A percentile compares a stretch with the other conserved stretches of the same genome.
These are phyloP conservation scores for Alectura lathami DNA, from an alignment of 2,113 vertebrate species.

Conservation along the genomic window DNA sequence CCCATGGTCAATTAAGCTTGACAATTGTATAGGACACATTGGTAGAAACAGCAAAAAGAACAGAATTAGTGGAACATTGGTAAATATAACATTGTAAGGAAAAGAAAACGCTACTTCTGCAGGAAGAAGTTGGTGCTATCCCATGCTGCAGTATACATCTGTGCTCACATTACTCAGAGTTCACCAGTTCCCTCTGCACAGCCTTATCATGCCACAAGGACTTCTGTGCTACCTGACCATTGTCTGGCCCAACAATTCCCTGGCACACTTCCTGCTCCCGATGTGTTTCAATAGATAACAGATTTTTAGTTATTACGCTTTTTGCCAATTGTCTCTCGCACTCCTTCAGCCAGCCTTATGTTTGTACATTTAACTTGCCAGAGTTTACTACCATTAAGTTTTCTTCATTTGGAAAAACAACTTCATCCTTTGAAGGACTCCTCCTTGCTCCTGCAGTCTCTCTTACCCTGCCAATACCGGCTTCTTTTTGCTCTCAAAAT, in stretches of 20 bases:
- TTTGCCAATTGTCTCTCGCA: not conserved
- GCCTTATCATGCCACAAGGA: not conserved
- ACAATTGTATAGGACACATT: not conserved
- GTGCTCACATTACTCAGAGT: not conserved
- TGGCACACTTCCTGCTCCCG: not conserved
- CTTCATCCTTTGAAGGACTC: not conserved
- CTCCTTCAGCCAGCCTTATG: not conserved
- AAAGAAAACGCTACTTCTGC: accelerated
- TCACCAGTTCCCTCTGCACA: not conserved
- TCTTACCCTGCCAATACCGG: not conserved
- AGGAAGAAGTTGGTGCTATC: not conserved
- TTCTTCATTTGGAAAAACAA: not conserved
- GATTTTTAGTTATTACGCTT: not conserved
- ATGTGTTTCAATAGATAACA: not conserved
- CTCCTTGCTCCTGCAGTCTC: not conserved
- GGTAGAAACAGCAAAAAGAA: not conserved
- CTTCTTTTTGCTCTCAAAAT: not conserved
- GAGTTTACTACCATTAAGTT: not conserved
- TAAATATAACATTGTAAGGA: accelerated
- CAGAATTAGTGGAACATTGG: not conserved
- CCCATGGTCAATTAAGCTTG: not conserved
- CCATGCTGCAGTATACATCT: not conserved
- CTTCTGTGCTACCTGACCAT: not conserved
- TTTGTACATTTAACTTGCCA: not conserved
- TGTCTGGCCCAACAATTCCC: not conserved